These are phyloP conservation scores for Mormyrus iriodes DNA, from an alignment of 2,113 vertebrate species.

Conservation along the genomic window DNA sequence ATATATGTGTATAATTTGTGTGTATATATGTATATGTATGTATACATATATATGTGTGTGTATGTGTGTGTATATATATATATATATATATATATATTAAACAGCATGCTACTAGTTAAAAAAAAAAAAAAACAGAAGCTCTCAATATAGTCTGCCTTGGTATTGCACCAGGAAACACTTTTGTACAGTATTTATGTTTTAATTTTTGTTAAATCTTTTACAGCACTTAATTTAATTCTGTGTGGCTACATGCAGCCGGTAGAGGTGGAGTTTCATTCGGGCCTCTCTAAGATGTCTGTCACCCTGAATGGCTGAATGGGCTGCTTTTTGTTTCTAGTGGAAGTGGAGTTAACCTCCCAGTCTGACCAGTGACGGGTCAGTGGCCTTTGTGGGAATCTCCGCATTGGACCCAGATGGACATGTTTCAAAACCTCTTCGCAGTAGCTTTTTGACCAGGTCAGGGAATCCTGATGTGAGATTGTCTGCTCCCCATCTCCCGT, in stretches of 20 bases:
- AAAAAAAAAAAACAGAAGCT: conserved; percentile 20
- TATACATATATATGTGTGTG: too few species aligned
- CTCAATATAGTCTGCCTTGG: conserved; percentile 30
- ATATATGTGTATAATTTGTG: too few species aligned
- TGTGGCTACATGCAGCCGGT: not conserved
- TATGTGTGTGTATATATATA: not conserved
- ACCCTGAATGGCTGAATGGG: not conserved
- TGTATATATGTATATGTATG: too few species aligned
- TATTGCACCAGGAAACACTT: conserved; percentile 45
- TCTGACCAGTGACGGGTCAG: not conserved
- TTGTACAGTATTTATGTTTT: conserved; percentile 81
- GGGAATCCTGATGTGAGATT: not conserved
- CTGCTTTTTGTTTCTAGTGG: not conserved
- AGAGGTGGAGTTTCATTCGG: not conserved
- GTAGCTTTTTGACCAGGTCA: not conserved
- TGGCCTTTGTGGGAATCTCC: not conserved
- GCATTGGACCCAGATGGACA: not conserved
- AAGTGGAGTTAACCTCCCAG: not conserved
- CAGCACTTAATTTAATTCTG: conserved; percentile 72
- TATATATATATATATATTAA: not conserved
- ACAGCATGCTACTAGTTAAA: conserved; percentile 2
- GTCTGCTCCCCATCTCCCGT: not conserved
- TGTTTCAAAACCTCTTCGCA: not conserved
- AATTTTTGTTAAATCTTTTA: conserved; percentile 57
- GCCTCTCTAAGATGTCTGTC: not conserved